Evolutionary conservation across 2,113 vertebrate species (phyloP), one percentile per base, ranked within the genome.

Genomic region (Nycticorax nycticorax): DNA sequence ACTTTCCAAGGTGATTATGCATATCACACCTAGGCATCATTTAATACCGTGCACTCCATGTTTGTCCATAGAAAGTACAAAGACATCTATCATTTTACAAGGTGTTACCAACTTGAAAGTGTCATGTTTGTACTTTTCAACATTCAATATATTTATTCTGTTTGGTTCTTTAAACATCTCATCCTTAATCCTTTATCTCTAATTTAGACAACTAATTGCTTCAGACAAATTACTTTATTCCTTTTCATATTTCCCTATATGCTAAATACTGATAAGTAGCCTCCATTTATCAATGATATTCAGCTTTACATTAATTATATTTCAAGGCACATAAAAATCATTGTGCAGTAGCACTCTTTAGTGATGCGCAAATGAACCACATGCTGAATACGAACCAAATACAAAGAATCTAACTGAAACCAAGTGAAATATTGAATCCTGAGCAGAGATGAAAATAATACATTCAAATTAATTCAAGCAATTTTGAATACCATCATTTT

Each of bases 221-320:
- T 95, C 75, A 96, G 91, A 94, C 89, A 96, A 96, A 97, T 97
- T 93, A 57, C 33, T 85, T 78, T 84, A 84, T 68, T 95, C 53
- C 45, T 27, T 97, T 97, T 96, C 74, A 92, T 93, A 91, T 92
- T 97, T 92, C 33, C 50, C 43, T 98, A 81, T 89, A 91, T 96
- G 97, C 73, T 67, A 91, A 97, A 94, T 69, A 76, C 83, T 90
- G 94, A 96, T 97, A 98, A 97, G 77, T 92, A 95, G 67, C 79
- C 60, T 88, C 77, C 64, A 93, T 96, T 97, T 98, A 97, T 97
- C 96, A 97, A 73, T 93, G 69, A 96, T 96, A 95, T 75, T 79
- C 90, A 97, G 82, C 74, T 95, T 96, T 71, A 83, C 41, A 67
- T 90, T 73, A 97, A 97, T 97, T 96, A 88, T 92, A 74, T 97